Evolutionary conservation across 1,140 invertebrate species (phyloP), one percentile per base, ranked within the genome.

Genomic region (Drosophila kohkoa): DNA sequence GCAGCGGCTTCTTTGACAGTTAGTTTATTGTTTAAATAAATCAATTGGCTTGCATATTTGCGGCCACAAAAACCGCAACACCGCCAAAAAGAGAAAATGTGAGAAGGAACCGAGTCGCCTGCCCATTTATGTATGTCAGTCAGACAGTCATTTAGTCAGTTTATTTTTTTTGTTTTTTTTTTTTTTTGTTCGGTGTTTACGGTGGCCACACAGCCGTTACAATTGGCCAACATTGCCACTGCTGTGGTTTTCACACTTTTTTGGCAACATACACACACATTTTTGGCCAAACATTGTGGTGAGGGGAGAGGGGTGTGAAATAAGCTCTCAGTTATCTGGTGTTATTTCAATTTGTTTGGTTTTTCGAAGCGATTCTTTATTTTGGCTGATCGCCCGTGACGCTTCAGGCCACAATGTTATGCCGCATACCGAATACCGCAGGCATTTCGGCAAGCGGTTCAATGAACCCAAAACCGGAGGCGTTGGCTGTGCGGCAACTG

Each of bases 321-420:
- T 38, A 38, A 30, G 67, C 46, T 45, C 57, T 43, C 69, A 64
- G 67, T 73, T 86, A 73, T 85, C 64, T 80, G 82, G 80, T 82
- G 83, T 87, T 88, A 88, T 87, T 83, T 83, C 82, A 82, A 88
- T 87, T 75, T 80, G 73, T 87, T 86, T 87, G 86, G 75, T 73
- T 70, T 70, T 75, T 71, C 73, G 35, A 54, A 46, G 7, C 68
- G 68, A 59, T 75, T 65, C 59, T 88, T 68, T 60, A 64, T 81
- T 52, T 88, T 74, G 80, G 82, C 83, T 60, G 41, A 60, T 54
- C 46, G 71, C 71, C 71, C 71, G 57, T 32, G 48, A 30, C 32
- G 11, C 43, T n/a, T 35, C 54, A 59, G 11, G 51, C 51, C 51
- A 25, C 51, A 51, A 6, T 46, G 13, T 15, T 13, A 48, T 46